Evolutionary conservation across 2,113 vertebrate genomes (phyloP).

Genomic region (Rhea americana): DNA sequence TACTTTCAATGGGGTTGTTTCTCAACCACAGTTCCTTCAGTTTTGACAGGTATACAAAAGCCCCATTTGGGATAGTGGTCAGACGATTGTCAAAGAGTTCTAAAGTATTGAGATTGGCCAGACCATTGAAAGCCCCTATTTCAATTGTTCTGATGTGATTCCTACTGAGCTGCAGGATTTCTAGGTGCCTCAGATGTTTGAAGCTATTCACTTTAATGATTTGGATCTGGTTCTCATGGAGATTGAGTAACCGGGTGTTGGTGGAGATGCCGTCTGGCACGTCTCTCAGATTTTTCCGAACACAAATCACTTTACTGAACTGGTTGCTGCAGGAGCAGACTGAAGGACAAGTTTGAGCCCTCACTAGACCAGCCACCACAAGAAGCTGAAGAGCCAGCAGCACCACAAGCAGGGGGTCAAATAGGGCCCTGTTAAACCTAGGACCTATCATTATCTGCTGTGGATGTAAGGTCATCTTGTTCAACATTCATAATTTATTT

Average conservation of each 20-base stretch:
- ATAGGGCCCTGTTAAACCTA: constrained; percentile 99
- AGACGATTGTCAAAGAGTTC: constrained; percentile 99
- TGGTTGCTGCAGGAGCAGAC: constrained; percentile 99
- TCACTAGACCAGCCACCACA: constrained; percentile 95
- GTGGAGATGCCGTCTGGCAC: constrained; percentile 99
- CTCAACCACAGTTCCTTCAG: constrained; percentile 98
- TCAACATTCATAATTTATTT: constrained; percentile 99
- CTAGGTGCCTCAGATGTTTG: constrained; percentile 96
- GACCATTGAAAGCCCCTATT: constrained; percentile 98
- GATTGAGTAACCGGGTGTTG: constrained; percentile 96
- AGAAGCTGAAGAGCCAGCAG: constrained; percentile 98
- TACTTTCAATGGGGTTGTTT: constrained; percentile 98
- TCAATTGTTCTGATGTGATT: constrained; percentile 99
- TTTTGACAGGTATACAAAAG: constrained; percentile 98
- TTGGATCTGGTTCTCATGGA: constrained; percentile 98
- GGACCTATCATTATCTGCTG: constrained; percentile 99
- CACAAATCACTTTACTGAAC: constrained; percentile 99
- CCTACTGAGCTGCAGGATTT: constrained; percentile 96
- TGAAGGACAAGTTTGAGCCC: constrained; percentile 97
- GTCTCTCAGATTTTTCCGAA: constrained; percentile 91
- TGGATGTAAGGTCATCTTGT: constrained; percentile 99
- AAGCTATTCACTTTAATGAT: constrained; percentile 99
- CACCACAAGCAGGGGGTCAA: constrained; percentile 98
- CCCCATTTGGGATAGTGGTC: constrained; percentile 97
- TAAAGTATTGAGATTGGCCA: constrained; percentile 97